A percentile compares a stretch with the other conserved stretches of the same genome.
Evolutionary conservation across 1,140 invertebrate species (phyloP).

Genomic region (Tetranychus urticae): DNA sequence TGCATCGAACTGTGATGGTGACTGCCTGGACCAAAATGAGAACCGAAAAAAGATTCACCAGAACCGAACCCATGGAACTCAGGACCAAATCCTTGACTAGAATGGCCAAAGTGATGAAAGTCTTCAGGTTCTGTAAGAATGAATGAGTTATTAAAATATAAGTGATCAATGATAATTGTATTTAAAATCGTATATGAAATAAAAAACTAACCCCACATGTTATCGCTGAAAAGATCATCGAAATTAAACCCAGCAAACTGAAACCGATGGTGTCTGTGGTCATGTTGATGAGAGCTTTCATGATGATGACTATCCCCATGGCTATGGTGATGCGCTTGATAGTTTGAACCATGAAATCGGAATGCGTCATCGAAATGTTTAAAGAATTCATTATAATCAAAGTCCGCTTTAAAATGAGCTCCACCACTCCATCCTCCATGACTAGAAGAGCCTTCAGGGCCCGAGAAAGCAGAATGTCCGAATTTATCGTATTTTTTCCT

Average conservation of each 20-base stretch:
- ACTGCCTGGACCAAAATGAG: conserved; percentile 4
- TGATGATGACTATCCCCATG: neutral
- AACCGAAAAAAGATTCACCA: conserved; percentile 13
- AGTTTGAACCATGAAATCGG: conserved; percentile 6
- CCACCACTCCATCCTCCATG: conserved; percentile 3
- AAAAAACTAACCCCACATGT: neutral
- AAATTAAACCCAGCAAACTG: conserved; percentile 12
- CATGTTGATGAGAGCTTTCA: neutral
- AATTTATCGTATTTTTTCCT: conserved; percentile 81
- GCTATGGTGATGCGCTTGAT: neutral
- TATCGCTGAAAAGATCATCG: conserved; percentile 14
- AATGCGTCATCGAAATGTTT: conserved; percentile 15
- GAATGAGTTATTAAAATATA: neutral
- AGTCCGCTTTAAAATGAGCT: conserved; percentile 4
- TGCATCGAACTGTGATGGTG: neutral
- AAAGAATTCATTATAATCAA: conserved; percentile 20
- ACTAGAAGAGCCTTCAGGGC: conserved; percentile 4
- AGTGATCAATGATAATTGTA: neutral
- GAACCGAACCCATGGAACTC: conserved; percentile 11
- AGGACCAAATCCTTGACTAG: neutral
- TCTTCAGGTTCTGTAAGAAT: neutral
- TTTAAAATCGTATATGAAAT: too few species aligned
- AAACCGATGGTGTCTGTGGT: conserved; percentile 3
- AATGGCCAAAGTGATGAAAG: neutral
- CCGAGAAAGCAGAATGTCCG: conserved; percentile 25